Conservation (phyloP, 2,888 invertebrate species). For the Leptogaster cylindrica region DNA sequence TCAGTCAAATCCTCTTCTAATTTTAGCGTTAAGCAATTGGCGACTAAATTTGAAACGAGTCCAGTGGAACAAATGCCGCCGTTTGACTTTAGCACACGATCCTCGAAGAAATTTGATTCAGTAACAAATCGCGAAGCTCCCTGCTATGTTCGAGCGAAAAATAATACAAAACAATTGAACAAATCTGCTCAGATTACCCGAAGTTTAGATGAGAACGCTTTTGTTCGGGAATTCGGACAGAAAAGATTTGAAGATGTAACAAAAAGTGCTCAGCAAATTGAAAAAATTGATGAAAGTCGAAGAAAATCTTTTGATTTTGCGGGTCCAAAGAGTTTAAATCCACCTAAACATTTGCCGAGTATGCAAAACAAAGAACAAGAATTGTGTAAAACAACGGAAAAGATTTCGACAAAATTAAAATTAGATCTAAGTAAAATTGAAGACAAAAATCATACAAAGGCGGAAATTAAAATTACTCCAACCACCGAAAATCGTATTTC, state of each 20-base stretch:
- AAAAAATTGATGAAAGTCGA: slow-evolving; percentile 57
- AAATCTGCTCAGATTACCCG: slow-evolving; percentile 69
- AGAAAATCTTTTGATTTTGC: slow-evolving; percentile 71
- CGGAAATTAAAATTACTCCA: slow-evolving; percentile 63
- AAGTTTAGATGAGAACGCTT: slow-evolving; percentile 77
- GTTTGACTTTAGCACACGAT: slow-evolving; percentile 63
- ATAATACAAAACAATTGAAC: slow-evolving; percentile 64
- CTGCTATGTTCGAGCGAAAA: slow-evolving; percentile 69
- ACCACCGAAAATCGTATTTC: slow-evolving; percentile 70
- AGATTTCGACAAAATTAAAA: slow-evolving; percentile 50
- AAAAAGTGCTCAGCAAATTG: slow-evolving; percentile 56
- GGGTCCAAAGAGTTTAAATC: slow-evolving; percentile 66
- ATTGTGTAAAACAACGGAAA: slow-evolving; percentile 43
- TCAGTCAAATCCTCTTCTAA: slow-evolving; percentile 59
- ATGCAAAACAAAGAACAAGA: slow-evolving; percentile 49
- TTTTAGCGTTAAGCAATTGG: slow-evolving; percentile 69
- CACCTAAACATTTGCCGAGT: slow-evolving; percentile 63
- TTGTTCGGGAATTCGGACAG: slow-evolving; percentile 70
- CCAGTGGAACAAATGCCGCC: slow-evolving; percentile 67
- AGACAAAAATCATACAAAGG: slow-evolving; percentile 40
- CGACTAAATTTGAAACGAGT: slow-evolving; percentile 69
- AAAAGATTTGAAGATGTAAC: slow-evolving; percentile 57
- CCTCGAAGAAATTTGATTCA: slow-evolving; percentile 15
- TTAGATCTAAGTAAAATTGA: slow-evolving; percentile 45
- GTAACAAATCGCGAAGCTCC: slow-evolving; percentile 52